Conservation (phyloP, 2,113 vertebrate species). For the Pheucticus melanocephalus region DNA sequence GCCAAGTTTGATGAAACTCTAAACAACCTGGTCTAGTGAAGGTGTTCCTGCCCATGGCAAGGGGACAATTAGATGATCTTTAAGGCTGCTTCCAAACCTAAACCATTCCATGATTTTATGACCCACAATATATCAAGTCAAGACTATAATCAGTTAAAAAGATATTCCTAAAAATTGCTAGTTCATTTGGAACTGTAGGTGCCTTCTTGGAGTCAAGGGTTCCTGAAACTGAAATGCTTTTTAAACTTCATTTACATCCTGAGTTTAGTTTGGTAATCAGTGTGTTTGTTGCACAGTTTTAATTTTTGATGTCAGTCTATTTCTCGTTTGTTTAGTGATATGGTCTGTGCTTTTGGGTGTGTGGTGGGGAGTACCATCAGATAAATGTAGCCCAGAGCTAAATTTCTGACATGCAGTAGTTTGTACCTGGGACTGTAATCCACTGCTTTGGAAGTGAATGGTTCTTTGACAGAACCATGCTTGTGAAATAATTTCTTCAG, state of each 20-base stretch:
- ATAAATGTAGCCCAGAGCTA: neutral
- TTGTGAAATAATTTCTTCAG: neutral
- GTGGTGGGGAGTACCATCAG: neutral
- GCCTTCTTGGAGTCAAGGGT: neutral
- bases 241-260: neutral
- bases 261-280: neutral
- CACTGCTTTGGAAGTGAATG: neutral
- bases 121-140: neutral
- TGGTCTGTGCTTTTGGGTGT: accelerated
- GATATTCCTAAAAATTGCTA: neutral
- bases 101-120: neutral
- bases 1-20: neutral
- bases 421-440: neutral
- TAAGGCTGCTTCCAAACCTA: neutral
- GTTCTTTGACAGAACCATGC: neutral
- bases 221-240: neutral
- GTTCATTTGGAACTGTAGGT: neutral
- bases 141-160: neutral
- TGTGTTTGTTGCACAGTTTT: neutral
- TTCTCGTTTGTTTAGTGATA: neutral
- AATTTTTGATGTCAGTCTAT: neutral
- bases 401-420: neutral
- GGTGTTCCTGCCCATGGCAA: neutral
- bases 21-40: neutral
- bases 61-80: neutral